Evolutionary conservation across 2,888 invertebrate genomes (phyloP).

Genomic region (Phengaris alcon): DNA sequence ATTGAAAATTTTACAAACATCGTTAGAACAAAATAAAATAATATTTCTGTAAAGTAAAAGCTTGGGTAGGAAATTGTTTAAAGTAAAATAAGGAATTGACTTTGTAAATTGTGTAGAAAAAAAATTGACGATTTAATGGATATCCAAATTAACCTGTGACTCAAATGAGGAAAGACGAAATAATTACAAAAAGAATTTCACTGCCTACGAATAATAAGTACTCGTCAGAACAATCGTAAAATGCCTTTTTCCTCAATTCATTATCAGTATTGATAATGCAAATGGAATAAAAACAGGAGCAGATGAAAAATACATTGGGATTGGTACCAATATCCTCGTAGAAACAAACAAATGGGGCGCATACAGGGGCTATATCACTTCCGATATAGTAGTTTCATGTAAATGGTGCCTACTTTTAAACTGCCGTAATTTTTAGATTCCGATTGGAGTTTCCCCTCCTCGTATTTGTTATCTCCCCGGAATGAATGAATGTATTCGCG

Average conservation of each 20-base stretch:
- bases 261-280: slow-evolving; percentile 26
- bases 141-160: not conserved
- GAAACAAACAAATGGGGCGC: slow-evolving; percentile 61
- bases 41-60: not conserved
- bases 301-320: slow-evolving; percentile 39
- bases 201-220: slow-evolving; percentile 5
- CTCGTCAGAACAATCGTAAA: slow-evolving; percentile 26
- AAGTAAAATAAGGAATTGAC: not conserved
- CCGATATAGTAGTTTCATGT: slow-evolving; percentile 76
- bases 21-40: no score
- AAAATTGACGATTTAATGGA: not conserved
- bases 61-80: not conserved
- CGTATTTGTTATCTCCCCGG: slow-evolving; percentile 71
- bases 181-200: slow-evolving; percentile 20
- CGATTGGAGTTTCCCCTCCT: slow-evolving; percentile 69
- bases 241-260: slow-evolving; percentile 26
- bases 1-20: not conserved
- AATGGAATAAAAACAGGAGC: slow-evolving; percentile 36
- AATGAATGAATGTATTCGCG: slow-evolving; percentile 71
- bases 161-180: slow-evolving; percentile 1
- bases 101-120: not conserved
- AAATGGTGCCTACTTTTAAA: slow-evolving; percentile 78
- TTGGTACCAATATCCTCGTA: slow-evolving; percentile 37
- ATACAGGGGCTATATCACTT: slow-evolving; percentile 62
- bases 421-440: slow-evolving; percentile 78